Base-by-base conservation (phyloP, 1,140 invertebrate species). In the Heliconius eleuchia region DNA sequence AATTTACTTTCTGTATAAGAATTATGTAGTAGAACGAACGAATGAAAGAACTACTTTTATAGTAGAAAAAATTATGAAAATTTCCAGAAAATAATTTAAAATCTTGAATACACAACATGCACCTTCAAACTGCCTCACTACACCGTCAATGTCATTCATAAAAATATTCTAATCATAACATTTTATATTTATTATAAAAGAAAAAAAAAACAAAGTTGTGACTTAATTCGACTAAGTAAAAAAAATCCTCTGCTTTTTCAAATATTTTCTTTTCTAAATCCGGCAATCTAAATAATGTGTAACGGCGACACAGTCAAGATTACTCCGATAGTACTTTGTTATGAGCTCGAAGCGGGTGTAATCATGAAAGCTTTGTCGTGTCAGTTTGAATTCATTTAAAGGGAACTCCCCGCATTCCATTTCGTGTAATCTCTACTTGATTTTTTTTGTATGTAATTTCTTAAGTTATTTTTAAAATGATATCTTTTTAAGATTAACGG, bases 281-380 rank as follows among this genome's bases (percentile, higher is more conserved):
- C 37, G 37, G 71, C 30, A 72, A 37, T 72, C 37, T 72, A 72
- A 39, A 39, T 72, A 72, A 72, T 72, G 37, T 72, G 37, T 72
- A 72, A 37, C 37, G 30, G 71, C 27, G 66, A 70, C 23, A 37
- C 55, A 60, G 55, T 9, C 34, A 60, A 71, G 75, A 71, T 76
- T 76, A 71, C 55, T 50, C 39, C 60, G 8, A 77, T 77, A 39
- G 57, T 66, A 76, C 39, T 76, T 76, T 50, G 75, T 76, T 76
- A 76, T 70, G 74, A 70, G 55, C 57, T 52, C 39, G 27, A 71
- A 76, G 34, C 79, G 78, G 74, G 78, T 70, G 66, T 81, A 86
- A 84, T 85, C 83, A 82, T 85, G 80, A 87, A 85, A 87, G 84
- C 84, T 83, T 87, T 87, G 82, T 85, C 84, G 73, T 87, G 84